phyloP scores from a whole-genome alignment of 1,140 invertebrate species.

The Penaeus indicus region DNA sequence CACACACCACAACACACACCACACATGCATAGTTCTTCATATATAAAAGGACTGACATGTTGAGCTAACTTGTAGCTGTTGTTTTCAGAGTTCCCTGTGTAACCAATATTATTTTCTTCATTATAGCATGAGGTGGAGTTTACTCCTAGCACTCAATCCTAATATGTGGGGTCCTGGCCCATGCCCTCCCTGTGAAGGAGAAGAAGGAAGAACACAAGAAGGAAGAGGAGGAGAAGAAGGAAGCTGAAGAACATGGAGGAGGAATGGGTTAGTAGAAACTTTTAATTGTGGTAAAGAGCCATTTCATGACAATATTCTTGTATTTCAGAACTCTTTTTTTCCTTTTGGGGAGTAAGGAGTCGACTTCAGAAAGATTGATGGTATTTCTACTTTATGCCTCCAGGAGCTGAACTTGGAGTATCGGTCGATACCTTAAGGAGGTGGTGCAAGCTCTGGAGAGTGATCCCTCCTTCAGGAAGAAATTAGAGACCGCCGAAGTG shows the following conservation, averaged over 20 bases:
- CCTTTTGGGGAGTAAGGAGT: background rate
- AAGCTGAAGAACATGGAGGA: slow-evolving; percentile 25
- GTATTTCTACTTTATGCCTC: background rate
- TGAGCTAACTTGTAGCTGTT: background rate
- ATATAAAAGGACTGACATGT: background rate
- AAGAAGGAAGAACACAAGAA: slow-evolving; percentile 35
- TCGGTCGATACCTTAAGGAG: slow-evolving; percentile 86
- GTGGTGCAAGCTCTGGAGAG: slow-evolving; percentile 87
- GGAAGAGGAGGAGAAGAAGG: slow-evolving; percentile 38
- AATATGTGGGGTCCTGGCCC: background rate
- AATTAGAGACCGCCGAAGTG: slow-evolving; percentile 79
- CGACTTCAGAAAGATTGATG: background rate
- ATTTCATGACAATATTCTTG: background rate
- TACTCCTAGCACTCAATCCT: slow-evolving; percentile 1
- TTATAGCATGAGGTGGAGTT: slow-evolving; percentile 33
- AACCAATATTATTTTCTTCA: background rate
- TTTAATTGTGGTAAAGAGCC: slow-evolving; percentile 1
- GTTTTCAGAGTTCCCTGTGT: background rate
- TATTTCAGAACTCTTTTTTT: background rate
- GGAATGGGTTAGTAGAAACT: slow-evolving; percentile 12
- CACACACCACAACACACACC: background rate
- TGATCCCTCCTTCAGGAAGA: slow-evolving; percentile 85
- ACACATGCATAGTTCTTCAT: background rate
- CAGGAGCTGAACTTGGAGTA: slow-evolving; percentile 78
- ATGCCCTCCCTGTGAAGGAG: slow-evolving; percentile 49